Evolutionary conservation across 2,113 vertebrate species (phyloP).

Genomic region (Salminus brasiliensis): DNA sequence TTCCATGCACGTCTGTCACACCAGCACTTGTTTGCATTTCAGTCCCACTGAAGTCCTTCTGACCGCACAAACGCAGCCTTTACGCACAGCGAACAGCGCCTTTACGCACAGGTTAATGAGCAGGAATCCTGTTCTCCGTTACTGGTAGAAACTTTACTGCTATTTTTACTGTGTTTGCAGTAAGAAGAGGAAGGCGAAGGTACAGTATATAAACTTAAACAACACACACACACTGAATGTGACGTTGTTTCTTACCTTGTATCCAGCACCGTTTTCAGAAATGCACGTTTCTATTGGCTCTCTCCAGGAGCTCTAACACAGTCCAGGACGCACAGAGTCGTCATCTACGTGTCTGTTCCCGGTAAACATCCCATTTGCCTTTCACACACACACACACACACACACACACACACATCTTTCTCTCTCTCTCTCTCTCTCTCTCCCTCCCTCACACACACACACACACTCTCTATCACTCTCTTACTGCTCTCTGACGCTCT

Average conservation of each 20-base stretch:
- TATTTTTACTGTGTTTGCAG: not conserved
- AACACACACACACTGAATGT: not conserved
- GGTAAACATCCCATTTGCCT: conserved; percentile 24
- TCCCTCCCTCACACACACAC: too few relatives aligned
- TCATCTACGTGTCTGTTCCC: conserved; percentile 3
- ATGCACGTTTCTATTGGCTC: too few relatives aligned
- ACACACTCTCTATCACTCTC: conserved; percentile 30
- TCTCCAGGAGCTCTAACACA: not conserved
- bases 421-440: not conserved
- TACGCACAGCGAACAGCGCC: not conserved
- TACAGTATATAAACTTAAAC: not conserved
- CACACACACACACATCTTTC: too few relatives aligned
- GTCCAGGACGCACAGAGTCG: not conserved
- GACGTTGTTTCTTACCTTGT: conserved; percentile 13
- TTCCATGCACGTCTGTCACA: not conserved
- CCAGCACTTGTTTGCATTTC: conserved; percentile 27
- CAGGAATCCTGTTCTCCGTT: not conserved
- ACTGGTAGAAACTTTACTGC: not conserved
- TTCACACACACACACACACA: too few relatives aligned
- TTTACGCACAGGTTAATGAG: not conserved
- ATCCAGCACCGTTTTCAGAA: too few relatives aligned
- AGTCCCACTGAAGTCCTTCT: not conserved
- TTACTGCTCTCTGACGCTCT: conserved; percentile 15
- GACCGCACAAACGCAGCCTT: not conserved
- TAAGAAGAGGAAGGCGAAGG: not conserved